Base-by-base conservation (phyloP, 2,797 vertebrate species). In the Phoeniculus purpureus region DNA sequence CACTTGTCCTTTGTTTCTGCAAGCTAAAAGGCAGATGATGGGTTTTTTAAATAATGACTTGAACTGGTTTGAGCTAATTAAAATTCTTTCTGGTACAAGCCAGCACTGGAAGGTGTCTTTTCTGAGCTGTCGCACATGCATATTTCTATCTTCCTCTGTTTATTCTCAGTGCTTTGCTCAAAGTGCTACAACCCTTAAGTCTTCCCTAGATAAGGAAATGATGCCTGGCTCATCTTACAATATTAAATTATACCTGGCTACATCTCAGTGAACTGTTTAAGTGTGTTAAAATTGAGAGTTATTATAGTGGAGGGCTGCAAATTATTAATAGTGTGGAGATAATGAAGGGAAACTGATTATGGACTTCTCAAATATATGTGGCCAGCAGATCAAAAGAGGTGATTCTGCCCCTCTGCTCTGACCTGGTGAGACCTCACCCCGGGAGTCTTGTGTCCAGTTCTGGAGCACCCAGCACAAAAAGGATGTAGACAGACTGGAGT, bases 141-240 rank as follows among this genome's bases (percentile, higher is more conserved):
- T 54, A 9, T 75, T 92, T 90, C n/a, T 6, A 48, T 34, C 12
- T 31, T 81, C 1, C 8, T 64, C 6, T 61, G 0, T 58, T 89
- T 91, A 32, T 50, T 75, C 15, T 66, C 31, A 22, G 1, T 40
- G n/a, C 12, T 48, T 78, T 25, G 15, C 40, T 45, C 17, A 17
- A 70, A 80, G 29, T 1, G 0, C 40, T 20, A 22, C 16, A 43
- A 17, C 56, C 23, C 21, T 59, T 17, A 60, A 0, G 10, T 60
- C 51, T 82, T 80, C 18, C 45, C 55, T 82, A 43, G 21, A 25
- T 61, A 32, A 61, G 37, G 22, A 72, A 85, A 47, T 17, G 18
- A 10, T 56, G 21, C 31, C 34, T 79, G 0, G 0, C 16, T 6
- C 4, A 9, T 64, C 52, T 59, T 7, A 51, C 55, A 51, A 12